Conservation (phyloP, 2,797 vertebrate genomes). For the Xenops minutus region DNA sequence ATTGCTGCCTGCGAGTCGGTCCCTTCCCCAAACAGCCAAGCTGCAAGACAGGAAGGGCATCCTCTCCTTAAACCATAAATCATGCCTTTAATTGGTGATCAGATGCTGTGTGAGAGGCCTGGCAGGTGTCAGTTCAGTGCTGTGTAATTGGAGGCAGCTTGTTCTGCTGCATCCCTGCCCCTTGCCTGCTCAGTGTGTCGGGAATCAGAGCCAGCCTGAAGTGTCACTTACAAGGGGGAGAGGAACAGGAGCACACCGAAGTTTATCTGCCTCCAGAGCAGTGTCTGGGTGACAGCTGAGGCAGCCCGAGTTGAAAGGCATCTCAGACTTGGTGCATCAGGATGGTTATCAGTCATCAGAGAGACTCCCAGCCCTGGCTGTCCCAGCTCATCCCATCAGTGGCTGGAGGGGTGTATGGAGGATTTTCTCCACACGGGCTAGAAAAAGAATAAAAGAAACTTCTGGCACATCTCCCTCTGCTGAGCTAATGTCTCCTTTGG, state of each 20-base stretch:
- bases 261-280: constrained; percentile 7
- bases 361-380: not conserved
- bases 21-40: not conserved
- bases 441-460: not conserved
- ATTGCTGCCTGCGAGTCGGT: not conserved
- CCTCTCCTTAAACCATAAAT: constrained; percentile 27
- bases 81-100: constrained; percentile 55
- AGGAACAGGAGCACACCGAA: not conserved
- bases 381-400: not conserved
- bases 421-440: not conserved
- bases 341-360: not conserved
- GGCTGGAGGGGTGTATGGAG: not conserved
- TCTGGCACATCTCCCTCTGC: not conserved
- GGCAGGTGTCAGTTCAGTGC: constrained; percentile 37
- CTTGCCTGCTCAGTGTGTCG: not conserved
- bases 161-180: not conserved
- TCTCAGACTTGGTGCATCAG: not conserved
- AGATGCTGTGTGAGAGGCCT: constrained; percentile 32
- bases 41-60: not conserved
- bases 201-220: not conserved
- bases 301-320: not conserved
- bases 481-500: not conserved
- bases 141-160: not conserved
- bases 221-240: not conserved
- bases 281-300: constrained; percentile 13